Conservation (phyloP, 2,113 vertebrate genomes). For the Apus apus region DNA sequence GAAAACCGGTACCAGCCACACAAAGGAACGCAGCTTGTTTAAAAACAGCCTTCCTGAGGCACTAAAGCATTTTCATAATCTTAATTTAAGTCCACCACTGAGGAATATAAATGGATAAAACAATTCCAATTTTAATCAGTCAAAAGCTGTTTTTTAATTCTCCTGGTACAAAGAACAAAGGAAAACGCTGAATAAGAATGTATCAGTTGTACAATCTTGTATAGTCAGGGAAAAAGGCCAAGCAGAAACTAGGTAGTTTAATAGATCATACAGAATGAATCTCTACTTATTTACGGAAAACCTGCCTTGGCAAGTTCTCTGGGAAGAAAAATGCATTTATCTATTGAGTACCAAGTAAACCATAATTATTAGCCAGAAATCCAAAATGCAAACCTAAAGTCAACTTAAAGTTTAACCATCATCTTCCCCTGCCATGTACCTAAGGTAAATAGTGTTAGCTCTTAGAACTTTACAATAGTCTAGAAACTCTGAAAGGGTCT, state of each 20-base stretch:
- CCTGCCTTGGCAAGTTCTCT: background rate
- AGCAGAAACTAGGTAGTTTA: background rate
- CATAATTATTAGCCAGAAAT: background rate
- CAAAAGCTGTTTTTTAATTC: background rate
- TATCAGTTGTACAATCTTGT: background rate
- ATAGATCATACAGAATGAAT: background rate
- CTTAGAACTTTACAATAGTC: background rate
- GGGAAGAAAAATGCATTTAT: background rate
- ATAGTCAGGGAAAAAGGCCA: background rate
- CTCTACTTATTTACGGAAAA: conserved; percentile 18
- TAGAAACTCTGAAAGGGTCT: background rate
- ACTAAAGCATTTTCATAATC: background rate
- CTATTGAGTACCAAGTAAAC: background rate
- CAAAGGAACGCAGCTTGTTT: background rate
- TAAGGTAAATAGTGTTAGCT: background rate
- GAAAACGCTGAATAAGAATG: background rate
- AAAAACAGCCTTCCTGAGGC: background rate
- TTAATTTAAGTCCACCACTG: background rate
- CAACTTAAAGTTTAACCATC: background rate
- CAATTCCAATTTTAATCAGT: background rate
- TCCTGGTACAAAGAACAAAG: background rate
- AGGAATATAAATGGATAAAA: background rate
- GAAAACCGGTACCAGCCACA: background rate
- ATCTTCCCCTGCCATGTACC: background rate
- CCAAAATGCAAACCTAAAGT: background rate